These are phyloP conservation scores for Tachina lurida DNA, from an alignment of 2,888 invertebrate species.

Conservation along the genomic window DNA sequence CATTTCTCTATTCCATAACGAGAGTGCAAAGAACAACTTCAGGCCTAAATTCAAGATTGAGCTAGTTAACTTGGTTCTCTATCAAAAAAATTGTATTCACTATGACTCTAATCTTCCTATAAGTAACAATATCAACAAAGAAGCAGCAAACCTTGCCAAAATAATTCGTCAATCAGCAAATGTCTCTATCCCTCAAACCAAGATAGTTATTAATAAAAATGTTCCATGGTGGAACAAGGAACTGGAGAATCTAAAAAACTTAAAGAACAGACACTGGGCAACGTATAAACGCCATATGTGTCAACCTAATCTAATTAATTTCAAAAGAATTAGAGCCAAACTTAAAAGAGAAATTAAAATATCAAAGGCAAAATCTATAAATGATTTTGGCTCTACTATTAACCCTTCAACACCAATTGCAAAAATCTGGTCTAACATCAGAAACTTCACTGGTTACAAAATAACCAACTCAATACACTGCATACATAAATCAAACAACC, in stretches of 20 bases:
- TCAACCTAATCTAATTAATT: constrained; percentile 42
- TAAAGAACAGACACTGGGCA: constrained; percentile 48
- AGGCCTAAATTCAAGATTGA: too few relatives aligned
- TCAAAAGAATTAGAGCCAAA: constrained; percentile 37
- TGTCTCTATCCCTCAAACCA: too few relatives aligned
- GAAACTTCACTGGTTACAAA: constrained; percentile 31
- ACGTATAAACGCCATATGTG: constrained; percentile 43
- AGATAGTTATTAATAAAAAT: background rate
- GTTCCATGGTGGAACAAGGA: background rate
- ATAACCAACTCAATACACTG: background rate
- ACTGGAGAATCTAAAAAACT: constrained; percentile 30
- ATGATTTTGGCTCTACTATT: too few relatives aligned
- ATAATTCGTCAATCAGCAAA: too few relatives aligned
- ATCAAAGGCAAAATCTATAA: constrained; percentile 33
- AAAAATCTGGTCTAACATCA: too few relatives aligned
- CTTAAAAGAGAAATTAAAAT: constrained; percentile 58
- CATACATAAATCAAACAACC: background rate
- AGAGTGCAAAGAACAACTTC: background rate
- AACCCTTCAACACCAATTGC: too few relatives aligned
- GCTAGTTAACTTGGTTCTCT: too few relatives aligned
- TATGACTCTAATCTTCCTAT: background rate
- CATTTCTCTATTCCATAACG: constrained; percentile 6
- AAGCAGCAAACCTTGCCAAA: too few relatives aligned
- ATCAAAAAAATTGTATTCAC: background rate
- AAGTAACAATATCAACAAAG: background rate